A percentile compares a stretch with the other conserved stretches of the same genome.
Conservation (phyloP, 2,888 invertebrate species). For the Osmoderma eremita region DNA sequence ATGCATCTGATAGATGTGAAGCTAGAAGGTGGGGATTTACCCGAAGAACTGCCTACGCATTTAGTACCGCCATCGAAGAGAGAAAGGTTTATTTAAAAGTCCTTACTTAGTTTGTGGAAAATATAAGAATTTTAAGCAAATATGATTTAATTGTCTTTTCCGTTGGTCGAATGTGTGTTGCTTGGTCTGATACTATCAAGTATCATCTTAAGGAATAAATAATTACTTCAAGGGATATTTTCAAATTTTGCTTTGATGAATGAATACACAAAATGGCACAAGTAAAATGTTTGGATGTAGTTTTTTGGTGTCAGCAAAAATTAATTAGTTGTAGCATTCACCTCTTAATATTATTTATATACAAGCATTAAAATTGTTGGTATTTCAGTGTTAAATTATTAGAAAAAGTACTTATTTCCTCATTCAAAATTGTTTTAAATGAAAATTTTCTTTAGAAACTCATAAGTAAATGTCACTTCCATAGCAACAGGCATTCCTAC, state of each 20-base stretch:
- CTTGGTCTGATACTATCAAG: neutral
- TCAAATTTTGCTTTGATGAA: no score
- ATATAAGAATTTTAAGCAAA: conserved; percentile 2
- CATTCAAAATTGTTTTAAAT: neutral
- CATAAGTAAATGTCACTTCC: neutral
- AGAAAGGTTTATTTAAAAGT: conserved; percentile 45
- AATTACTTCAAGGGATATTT: no score
- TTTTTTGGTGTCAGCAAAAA: no score
- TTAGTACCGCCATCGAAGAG: conserved; percentile 87
- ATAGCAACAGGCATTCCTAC: neutral
- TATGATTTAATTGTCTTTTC: neutral
- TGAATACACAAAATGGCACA: no score
- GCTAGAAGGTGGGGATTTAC: conserved; percentile 89
- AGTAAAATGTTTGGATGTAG: no score
- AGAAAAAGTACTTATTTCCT: no score
- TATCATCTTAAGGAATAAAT: no score
- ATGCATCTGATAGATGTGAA: conserved; percentile 95
- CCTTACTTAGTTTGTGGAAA: conserved; percentile 14
- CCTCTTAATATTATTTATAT: no score
- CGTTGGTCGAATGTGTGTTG: neutral
- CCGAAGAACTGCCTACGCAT: conserved; percentile 85
- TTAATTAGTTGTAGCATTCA: no score
- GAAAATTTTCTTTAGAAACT: neutral
- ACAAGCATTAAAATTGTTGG: no score
- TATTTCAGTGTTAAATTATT: no score